Conservation (phyloP, 2,888 invertebrate genomes). For the Hydroisotoma schaefferi region DNA sequence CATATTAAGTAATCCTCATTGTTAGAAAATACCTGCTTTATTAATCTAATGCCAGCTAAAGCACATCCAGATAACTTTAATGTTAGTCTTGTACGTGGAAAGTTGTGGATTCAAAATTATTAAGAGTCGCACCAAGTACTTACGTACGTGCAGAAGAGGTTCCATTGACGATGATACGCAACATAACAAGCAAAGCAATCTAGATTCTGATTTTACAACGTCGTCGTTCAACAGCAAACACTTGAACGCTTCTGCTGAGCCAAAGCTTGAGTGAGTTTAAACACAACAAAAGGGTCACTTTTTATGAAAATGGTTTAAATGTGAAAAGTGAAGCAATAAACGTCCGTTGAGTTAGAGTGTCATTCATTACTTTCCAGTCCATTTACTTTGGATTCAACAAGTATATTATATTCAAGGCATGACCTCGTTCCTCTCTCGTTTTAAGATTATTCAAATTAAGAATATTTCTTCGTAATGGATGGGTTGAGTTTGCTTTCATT, state of each 20-base stretch:
- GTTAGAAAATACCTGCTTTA: background rate
- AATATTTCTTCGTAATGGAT: slow-evolving; percentile 16
- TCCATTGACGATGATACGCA: background rate
- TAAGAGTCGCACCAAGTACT: too few species aligned
- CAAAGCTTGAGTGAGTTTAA: background rate
- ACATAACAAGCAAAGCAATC: background rate
- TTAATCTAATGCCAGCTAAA: too few species aligned
- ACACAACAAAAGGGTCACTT: slow-evolving; percentile 12
- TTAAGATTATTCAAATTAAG: slow-evolving; percentile 17
- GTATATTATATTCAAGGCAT: slow-evolving; percentile 3
- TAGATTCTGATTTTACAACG: background rate
- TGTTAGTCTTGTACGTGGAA: too few species aligned
- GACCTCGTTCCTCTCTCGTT: too few species aligned
- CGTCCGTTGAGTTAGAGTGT: slow-evolving; percentile 13
- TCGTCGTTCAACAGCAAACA: slow-evolving; percentile 14
- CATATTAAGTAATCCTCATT: slow-evolving; percentile 13
- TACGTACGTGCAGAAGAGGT: slow-evolving; percentile 1
- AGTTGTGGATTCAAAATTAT: too few species aligned
- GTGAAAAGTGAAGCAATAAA: slow-evolving; percentile 15
- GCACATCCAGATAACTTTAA: too few species aligned
- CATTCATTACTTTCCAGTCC: slow-evolving; percentile 17
- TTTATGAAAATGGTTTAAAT: slow-evolving; percentile 12
- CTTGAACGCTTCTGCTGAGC: slow-evolving; percentile 12
- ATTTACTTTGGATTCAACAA: slow-evolving; percentile 9
- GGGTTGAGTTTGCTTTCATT: background rate